Percentiles rank a stretch among this genome's conserved stretches.
phyloP scores from a whole-genome alignment of 2,888 invertebrate genomes.

The Mesoligia furuncula region DNA sequence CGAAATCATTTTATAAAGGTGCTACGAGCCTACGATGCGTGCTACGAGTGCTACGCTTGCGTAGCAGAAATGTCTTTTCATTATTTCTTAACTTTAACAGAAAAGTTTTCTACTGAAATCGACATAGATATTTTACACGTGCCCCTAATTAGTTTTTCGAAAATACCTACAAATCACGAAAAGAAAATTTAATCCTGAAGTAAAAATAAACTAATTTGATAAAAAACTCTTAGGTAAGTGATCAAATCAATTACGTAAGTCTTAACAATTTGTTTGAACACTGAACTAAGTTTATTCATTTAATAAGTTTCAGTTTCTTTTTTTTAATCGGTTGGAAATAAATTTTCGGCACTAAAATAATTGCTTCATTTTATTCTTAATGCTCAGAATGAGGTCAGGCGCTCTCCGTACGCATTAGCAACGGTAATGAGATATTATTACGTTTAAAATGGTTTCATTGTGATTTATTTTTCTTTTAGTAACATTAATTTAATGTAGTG shows the following conservation, averaged over 20 bases:
- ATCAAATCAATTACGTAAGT: constrained; percentile 54
- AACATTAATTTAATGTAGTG: not conserved
- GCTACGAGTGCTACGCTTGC: constrained; percentile 39
- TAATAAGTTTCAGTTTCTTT: constrained; percentile 31
- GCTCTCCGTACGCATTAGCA: constrained; percentile 18
- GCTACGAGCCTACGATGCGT: constrained; percentile 22
- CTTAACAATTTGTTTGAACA: constrained; percentile 45
- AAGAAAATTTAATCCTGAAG: not conserved
- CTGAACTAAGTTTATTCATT: constrained; percentile 53
- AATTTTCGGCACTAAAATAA: constrained; percentile 42
- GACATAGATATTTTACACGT: not conserved
- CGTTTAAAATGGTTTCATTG: constrained; percentile 37
- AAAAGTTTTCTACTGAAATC: not conserved
- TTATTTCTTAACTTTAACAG: not conserved
- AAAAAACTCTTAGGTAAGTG: constrained; percentile 40
- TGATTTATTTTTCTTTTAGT: constrained; percentile 34
- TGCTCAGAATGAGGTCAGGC: constrained; percentile 35
- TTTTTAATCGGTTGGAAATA: constrained; percentile 31
- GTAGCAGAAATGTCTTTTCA: constrained; percentile 6
- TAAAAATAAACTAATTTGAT: constrained; percentile 28
- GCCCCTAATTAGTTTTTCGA: not conserved
- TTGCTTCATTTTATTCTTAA: constrained; percentile 30
- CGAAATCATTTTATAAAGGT: too few relatives aligned
- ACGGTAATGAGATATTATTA: constrained; percentile 55
- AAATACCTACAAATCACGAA: not conserved